Percentiles rank a stretch among this genome's conserved stretches.
phyloP scores from a whole-genome alignment of 2,888 invertebrate genomes.

The Meliscaeva auricollis region DNA sequence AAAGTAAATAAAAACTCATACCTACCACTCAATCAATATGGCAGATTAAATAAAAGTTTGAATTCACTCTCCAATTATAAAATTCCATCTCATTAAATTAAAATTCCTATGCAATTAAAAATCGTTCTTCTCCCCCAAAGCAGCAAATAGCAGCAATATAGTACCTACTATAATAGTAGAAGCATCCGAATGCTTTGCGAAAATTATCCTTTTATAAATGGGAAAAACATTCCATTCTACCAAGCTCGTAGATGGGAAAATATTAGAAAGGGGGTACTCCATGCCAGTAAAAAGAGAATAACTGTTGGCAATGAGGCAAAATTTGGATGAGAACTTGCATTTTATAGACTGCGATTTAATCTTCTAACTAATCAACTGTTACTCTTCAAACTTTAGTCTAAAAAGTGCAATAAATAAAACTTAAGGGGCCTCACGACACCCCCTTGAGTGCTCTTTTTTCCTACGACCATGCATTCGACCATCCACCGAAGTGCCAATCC shows the following conservation, averaged over 20 bases:
- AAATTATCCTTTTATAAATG: conserved; percentile 10
- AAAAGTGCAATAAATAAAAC: background rate
- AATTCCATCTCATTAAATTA: conserved; percentile 72
- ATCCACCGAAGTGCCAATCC: background rate
- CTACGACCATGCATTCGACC: background rate
- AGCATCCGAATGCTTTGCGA: background rate
- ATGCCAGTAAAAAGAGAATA: background rate
- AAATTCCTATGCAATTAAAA: conserved; percentile 67
- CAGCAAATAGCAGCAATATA: background rate
- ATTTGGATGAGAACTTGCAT: no score
- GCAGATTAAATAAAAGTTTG: conserved; percentile 56
- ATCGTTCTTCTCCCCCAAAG: conserved; percentile 21
- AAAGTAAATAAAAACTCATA: background rate
- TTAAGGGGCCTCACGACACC: background rate
- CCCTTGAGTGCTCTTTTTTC: no score
- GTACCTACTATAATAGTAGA: background rate
- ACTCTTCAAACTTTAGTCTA: no score
- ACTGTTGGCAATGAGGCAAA: no score
- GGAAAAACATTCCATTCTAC: background rate
- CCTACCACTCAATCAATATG: conserved; percentile 43
- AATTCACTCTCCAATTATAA: conserved; percentile 67
- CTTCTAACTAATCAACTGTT: no score
- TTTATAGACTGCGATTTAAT: no score
- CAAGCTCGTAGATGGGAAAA: background rate
- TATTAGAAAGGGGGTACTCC: background rate